A percentile compares a stretch with the other conserved stretches of the same genome.
Evolutionary conservation across 2,797 vertebrate species (phyloP).

Genomic region (Rhabdophis nuchalis): DNA sequence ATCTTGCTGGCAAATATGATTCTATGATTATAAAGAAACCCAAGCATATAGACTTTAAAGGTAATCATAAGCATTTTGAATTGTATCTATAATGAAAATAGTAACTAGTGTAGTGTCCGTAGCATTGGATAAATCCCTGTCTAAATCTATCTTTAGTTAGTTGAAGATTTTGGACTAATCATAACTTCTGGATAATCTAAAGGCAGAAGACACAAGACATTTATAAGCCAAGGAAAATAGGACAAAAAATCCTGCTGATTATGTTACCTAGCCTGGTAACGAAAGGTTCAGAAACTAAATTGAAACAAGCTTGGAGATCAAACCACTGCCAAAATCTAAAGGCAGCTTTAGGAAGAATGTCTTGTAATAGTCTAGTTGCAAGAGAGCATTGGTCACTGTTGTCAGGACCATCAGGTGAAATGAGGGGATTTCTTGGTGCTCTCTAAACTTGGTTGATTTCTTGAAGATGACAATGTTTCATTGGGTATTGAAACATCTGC

Average conservation of each 20-base stretch:
- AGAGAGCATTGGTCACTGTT: not conserved
- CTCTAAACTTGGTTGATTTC: not conserved
- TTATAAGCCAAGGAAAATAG: too few species aligned
- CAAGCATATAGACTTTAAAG: not conserved
- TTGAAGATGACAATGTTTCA: not conserved
- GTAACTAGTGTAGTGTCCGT: not conserved
- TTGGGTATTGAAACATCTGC: not conserved
- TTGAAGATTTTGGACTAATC: not conserved
- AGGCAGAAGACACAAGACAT: not conserved
- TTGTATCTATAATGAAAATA: not conserved
- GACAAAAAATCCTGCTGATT: too few species aligned
- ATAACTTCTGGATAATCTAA: not conserved
- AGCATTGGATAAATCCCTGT: not conserved
- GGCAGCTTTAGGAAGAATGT: not conserved
- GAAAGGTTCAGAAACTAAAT: too few species aligned
- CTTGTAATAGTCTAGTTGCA: not conserved
- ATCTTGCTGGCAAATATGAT: not conserved
- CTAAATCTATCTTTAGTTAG: not conserved
- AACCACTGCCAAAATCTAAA: not conserved
- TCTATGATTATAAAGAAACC: not conserved
- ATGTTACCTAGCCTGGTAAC: too few species aligned
- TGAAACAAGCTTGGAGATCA: too few species aligned
- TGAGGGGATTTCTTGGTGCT: not conserved
- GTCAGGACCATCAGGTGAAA: not conserved
- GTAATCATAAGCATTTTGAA: not conserved